Base-by-base conservation (phyloP, 2,797 vertebrate genomes). In the Podarcis siculus region DNA sequence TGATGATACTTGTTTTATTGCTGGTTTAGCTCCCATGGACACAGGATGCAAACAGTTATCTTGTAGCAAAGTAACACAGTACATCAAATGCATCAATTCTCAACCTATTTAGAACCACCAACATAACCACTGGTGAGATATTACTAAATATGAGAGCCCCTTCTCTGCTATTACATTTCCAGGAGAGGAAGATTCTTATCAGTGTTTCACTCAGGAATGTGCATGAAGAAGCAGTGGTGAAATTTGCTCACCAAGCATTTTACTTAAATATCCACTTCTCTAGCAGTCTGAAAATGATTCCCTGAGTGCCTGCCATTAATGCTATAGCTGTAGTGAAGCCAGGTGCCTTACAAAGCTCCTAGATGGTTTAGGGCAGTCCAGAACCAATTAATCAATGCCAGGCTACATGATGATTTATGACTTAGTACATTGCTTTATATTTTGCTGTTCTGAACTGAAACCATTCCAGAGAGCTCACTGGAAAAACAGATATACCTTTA, bases 381-480 rank as follows among this genome's bases (percentile, higher is more conserved):
- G 94, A 92, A 90, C 88, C 93, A 95, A 96, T 97, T 97, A 96
- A 96, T 97, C 96, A 97, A 1, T 96, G 96, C 93, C 96, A 96
- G 58, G 88, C 86, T 94, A 89, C 79, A 90, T 90, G 92, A 95
- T 96, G 96, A 97, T 97, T 97, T 96, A 97, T 95, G 94, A 91
- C 93, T 15, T 2, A 0, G 23, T 90, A 77, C 89, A 90, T 85
- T 83, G 92, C 83, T 95, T 86, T 67, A 87, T 93, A 93, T 93
- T 85, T 93, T 94, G 89, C 80, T 93, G 1, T 87, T 86, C 39
- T 94, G 91, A 92, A 90, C 86, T 93, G 94, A 90, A 94, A 92
- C 86, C 81, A 92, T 89, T 95, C 92, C 94, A 95, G 95, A 95
- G 86, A 88, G 88, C 89, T 93, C 75, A 72, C 8, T 86, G 85